Conservation (phyloP, 2,797 vertebrate species). For the Poeciliopsis presidionis region DNA sequence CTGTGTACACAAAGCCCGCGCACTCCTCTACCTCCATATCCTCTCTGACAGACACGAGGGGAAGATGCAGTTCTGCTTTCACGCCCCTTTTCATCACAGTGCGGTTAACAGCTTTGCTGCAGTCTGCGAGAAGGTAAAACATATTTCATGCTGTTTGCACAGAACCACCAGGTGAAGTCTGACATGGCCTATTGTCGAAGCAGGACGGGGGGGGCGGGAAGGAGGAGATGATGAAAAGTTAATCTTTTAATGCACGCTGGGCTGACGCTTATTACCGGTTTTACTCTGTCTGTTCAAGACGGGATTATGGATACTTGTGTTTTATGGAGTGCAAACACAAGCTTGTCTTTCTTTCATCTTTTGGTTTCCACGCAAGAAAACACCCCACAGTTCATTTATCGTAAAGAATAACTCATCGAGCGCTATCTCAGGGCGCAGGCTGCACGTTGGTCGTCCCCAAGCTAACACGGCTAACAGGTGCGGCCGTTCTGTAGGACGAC, state of each 20-base stretch:
- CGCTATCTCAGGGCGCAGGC: constrained; percentile 51
- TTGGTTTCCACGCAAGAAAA: neutral
- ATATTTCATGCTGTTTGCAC: constrained; percentile 67
- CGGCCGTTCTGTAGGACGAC: constrained; percentile 53
- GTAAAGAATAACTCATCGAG: constrained; percentile 20
- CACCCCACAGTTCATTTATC: neutral
- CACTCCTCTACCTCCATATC: constrained; percentile 59
- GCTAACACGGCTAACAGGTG: constrained; percentile 53
- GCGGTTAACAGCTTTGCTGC: constrained; percentile 65
- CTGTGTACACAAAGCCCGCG: constrained; percentile 80
- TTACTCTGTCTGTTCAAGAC: constrained; percentile 27
- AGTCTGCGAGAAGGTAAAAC: constrained; percentile 61
- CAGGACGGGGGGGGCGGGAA: neutral
- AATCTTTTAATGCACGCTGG: constrained; percentile 76
- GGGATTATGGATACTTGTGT: constrained; percentile 16
- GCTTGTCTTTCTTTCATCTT: neutral
- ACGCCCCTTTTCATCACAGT: constrained; percentile 72
- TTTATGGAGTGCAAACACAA: constrained; percentile 6
- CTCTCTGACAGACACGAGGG: constrained; percentile 72
- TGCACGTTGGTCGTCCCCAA: constrained; percentile 53
- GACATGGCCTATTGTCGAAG: constrained; percentile 47
- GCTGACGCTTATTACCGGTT: constrained; percentile 54
- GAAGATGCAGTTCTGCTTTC: constrained; percentile 74
- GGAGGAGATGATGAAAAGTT: constrained; percentile 74
- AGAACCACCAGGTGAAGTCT: constrained; percentile 70